These are phyloP conservation scores for Masnerella sp. DNA, from an alignment of 2,888 invertebrate genomes.

Conservation along the genomic window DNA sequence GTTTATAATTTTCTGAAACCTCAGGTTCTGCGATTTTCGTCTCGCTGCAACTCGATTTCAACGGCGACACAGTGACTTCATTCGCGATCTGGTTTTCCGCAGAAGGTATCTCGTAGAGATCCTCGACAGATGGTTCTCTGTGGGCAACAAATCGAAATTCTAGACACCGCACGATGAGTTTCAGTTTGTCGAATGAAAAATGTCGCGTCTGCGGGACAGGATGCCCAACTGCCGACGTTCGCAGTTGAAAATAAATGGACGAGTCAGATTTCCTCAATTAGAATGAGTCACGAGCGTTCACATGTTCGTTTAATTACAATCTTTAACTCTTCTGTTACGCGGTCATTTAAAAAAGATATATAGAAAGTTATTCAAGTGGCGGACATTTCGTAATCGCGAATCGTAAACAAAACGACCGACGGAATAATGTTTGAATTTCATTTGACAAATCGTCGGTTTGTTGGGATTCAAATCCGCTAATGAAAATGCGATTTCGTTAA, in stretches of 20 bases:
- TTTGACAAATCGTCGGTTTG: too few species aligned
- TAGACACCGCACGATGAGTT: too few species aligned
- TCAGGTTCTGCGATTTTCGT: constrained; percentile 25
- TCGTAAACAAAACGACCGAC: not conserved
- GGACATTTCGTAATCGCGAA: too few species aligned
- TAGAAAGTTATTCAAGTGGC: too few species aligned
- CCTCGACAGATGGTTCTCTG: constrained; percentile 15
- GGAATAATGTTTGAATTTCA: too few species aligned
- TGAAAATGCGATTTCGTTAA: too few species aligned
- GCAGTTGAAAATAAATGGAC: too few species aligned
- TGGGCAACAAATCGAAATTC: not conserved
- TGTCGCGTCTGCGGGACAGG: too few species aligned
- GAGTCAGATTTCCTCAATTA: constrained; percentile 35
- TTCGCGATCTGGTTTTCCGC: constrained; percentile 1
- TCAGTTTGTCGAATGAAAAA: too few species aligned
- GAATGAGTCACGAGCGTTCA: constrained; percentile 7
- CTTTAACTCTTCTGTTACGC: not conserved
- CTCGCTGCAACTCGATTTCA: not conserved
- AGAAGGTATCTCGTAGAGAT: constrained; percentile 35
- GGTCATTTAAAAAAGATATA: not conserved
- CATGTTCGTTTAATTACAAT: constrained; percentile 6
- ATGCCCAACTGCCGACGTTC: too few species aligned
- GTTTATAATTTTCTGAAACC: not conserved
- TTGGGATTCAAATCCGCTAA: too few species aligned
- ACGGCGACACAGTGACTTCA: not conserved